Conservation (phyloP, 2,888 invertebrate genomes). For the Lottia gigantea region DNA sequence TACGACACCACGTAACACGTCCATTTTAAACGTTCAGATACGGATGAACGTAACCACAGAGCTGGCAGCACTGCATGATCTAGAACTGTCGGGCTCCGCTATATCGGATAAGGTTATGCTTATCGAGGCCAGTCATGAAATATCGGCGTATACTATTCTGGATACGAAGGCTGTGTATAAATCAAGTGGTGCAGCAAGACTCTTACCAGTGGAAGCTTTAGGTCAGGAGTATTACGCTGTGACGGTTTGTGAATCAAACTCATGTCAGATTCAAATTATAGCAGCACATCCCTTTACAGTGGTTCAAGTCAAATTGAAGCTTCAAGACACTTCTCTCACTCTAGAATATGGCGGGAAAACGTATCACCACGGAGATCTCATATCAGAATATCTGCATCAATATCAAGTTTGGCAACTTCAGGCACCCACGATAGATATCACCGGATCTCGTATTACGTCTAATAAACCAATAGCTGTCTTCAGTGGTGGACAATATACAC, state of each 20-base stretch:
- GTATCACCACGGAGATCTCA: slow-evolving; percentile 3
- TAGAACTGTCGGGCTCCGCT: not conserved
- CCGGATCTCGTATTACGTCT: slow-evolving; percentile 23
- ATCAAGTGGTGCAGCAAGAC: not conserved
- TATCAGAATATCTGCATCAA: not conserved
- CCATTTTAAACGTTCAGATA: not conserved
- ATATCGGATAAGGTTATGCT: slow-evolving; percentile 12
- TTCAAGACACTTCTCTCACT: not conserved
- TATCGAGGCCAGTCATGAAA: slow-evolving; percentile 3
- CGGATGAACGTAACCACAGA: not conserved
- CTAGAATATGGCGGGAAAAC: not conserved
- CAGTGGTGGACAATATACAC: slow-evolving; percentile 11
- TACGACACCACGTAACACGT: not conserved
- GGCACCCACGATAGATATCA: not conserved
- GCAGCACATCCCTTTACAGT: slow-evolving; percentile 14
- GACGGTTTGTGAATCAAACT: slow-evolving; percentile 4
- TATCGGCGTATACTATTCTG: not conserved
- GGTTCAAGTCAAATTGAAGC: slow-evolving; percentile 1
- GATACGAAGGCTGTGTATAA: not conserved
- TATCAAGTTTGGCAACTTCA: slow-evolving; percentile 13
- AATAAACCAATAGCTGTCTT: slow-evolving; percentile 27
- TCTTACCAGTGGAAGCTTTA: slow-evolving; percentile 9
- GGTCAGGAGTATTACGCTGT: slow-evolving; percentile 17
- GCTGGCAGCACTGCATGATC: not conserved
- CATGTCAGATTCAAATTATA: slow-evolving; percentile 12